Conservation (phyloP, 1,140 invertebrate species). For the Drosophila kepulauana region DNA sequence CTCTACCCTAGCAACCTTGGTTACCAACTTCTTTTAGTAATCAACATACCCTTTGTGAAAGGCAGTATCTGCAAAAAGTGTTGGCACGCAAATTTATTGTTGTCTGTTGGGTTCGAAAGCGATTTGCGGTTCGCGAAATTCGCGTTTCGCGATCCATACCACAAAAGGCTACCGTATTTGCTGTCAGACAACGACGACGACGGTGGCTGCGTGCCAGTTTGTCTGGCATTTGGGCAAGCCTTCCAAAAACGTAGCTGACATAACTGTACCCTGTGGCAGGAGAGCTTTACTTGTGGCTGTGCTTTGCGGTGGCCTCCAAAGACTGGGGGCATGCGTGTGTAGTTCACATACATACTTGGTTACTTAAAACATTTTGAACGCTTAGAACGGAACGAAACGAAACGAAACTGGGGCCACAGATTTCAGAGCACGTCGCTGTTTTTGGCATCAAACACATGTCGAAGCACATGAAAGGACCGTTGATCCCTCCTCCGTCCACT, state of each 20-base stretch:
- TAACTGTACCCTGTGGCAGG: slow-evolving; percentile 69
- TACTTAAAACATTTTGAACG: not conserved
- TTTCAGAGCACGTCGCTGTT: slow-evolving; percentile 78
- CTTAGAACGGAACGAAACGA: slow-evolving; percentile 10
- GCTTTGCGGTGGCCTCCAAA: not conserved
- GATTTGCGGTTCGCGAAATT: slow-evolving; percentile 26
- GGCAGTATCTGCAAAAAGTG: slow-evolving; percentile 48
- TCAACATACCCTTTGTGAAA: slow-evolving; percentile 32
- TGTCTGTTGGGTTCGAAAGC: slow-evolving; percentile 59
- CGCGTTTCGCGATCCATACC: slow-evolving; percentile 62
- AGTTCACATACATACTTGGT: slow-evolving; percentile 2
- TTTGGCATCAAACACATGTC: slow-evolving; percentile 81
- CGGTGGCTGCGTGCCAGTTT: slow-evolving; percentile 66
- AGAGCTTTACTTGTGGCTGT: not conserved
- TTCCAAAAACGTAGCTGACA: slow-evolving; percentile 80
- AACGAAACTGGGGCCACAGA: slow-evolving; percentile 55
- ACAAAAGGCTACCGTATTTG: slow-evolving; percentile 81
- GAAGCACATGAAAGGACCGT: slow-evolving; percentile 78
- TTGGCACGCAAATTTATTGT: slow-evolving; percentile 83
- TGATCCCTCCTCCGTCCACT: slow-evolving; percentile 12
- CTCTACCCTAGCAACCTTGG: not conserved
- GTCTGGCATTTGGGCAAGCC: slow-evolving; percentile 76
- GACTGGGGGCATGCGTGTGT: slow-evolving; percentile 26
- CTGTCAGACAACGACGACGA: slow-evolving; percentile 30
- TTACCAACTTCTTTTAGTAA: not conserved